A percentile compares a stretch with the other conserved stretches of the same genome.
These are phyloP conservation scores for Sus cebifrons DNA, from an alignment of 2,797 vertebrate species.

Conservation along the genomic window DNA sequence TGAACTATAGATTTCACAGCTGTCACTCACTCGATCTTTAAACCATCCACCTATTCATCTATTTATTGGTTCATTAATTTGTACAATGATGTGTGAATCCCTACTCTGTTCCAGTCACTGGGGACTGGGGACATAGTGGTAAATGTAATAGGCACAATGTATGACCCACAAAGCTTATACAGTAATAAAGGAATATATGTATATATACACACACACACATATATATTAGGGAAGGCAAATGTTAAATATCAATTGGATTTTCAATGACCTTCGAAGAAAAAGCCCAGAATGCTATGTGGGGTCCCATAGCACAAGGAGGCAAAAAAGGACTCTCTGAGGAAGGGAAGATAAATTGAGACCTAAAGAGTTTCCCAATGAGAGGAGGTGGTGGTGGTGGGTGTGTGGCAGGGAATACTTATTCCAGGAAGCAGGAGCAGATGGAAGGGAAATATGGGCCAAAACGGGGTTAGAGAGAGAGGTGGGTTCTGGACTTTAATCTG, in stretches of 20 bases:
- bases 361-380: neutral
- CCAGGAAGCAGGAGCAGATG: neutral
- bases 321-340: neutral
- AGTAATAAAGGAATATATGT: too few relatives aligned
- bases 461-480: neutral
- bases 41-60: neutral
- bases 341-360: neutral
- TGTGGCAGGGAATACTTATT: neutral
- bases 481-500: neutral
- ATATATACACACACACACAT: too few relatives aligned
- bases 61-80: constrained; percentile 31
- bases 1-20: neutral
- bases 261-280: constrained; percentile 45
- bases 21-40: neutral
- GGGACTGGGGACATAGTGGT: neutral
- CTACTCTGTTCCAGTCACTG: neutral
- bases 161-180: neutral
- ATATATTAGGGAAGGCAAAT: neutral
- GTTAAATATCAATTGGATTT: neutral
- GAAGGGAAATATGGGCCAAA: neutral
- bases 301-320: neutral
- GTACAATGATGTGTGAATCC: neutral
- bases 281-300: neutral
- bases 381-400: too few relatives aligned
- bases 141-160: neutral